A percentile compares a stretch with the other conserved stretches of the same genome.
phyloP scores from a whole-genome alignment of 2,888 invertebrate genomes.

The Orgyia antiqua region DNA sequence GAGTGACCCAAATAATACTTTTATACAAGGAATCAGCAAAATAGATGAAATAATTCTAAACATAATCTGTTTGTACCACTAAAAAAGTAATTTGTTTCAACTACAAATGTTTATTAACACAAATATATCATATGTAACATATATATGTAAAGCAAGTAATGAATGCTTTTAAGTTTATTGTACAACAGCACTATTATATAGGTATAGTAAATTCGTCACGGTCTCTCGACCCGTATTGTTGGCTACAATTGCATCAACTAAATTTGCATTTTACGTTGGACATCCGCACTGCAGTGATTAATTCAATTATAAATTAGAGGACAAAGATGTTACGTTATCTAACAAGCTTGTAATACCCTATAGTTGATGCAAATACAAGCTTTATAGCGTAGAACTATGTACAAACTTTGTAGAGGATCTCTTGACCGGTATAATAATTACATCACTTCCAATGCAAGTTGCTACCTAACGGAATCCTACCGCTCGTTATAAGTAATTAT shows the following conservation, averaged over 20 bases:
- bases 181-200: too few relatives aligned
- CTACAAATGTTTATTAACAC: slow-evolving; percentile 9
- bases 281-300: slow-evolving; percentile 51
- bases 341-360: slow-evolving; percentile 20
- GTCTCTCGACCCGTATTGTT: slow-evolving; percentile 53
- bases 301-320: slow-evolving; percentile 54
- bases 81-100: slow-evolving; percentile 17
- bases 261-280: slow-evolving; percentile 70
- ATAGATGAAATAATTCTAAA: too few relatives aligned
- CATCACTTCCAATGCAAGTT: slow-evolving; percentile 32
- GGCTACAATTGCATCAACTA: slow-evolving; percentile 58
- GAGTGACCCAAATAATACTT: too few relatives aligned
- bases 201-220: slow-evolving; percentile 51
- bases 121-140: slow-evolving; percentile 22
- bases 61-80: slow-evolving; percentile 21
- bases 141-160: slow-evolving; percentile 41
- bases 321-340: slow-evolving; percentile 27
- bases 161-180: slow-evolving; percentile 45
- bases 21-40: too few relatives aligned
- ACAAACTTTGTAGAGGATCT: slow-evolving; percentile 21
- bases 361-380: slow-evolving; percentile 31
- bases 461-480: slow-evolving; percentile 39
- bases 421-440: slow-evolving; percentile 49
- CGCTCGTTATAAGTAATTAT: slow-evolving; percentile 68
- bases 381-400: too few relatives aligned